Percentiles rank a stretch among this genome's conserved stretches.
Conservation (phyloP, 2,113 vertebrate species). For the Coryphaenoides rupestris region DNA sequence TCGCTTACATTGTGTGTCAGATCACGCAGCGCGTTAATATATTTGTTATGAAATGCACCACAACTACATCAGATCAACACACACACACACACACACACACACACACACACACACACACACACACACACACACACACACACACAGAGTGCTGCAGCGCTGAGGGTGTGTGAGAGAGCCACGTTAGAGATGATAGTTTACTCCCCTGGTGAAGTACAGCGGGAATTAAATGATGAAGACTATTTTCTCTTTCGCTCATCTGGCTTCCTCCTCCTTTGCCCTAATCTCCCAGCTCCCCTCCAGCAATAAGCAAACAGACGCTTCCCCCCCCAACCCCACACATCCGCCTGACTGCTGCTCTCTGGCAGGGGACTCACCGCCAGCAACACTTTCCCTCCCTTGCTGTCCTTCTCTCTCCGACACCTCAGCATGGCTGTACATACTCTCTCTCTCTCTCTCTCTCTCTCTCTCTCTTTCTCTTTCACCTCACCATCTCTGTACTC, state of each 20-base stretch:
- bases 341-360: neutral
- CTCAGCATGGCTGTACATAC: neutral
- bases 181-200: neutral
- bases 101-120: too few relatives aligned
- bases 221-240: constrained; percentile 52
- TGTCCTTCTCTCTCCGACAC: constrained; percentile 26
- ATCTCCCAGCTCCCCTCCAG: neutral
- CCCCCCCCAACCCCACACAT: neutral
- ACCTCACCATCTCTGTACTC: neutral
- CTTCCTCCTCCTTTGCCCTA: constrained; percentile 14
- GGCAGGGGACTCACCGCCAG: neutral
- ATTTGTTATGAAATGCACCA: too few relatives aligned
- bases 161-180: too few relatives aligned
- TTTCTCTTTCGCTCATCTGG: constrained; percentile 14
- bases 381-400: neutral
- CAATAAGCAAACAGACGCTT: constrained; percentile 30
- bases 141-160: neutral
- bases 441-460: neutral
- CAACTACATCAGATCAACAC: neutral
- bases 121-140: too few relatives aligned
- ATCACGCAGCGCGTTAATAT: too few relatives aligned
- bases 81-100: too few relatives aligned
- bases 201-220: constrained; percentile 20
- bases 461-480: neutral
- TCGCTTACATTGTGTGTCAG: too few relatives aligned